Evolutionary conservation across 2,888 invertebrate species (phyloP), one percentile per base, ranked within the genome.

Genomic region (Lingula anatina): DNA sequence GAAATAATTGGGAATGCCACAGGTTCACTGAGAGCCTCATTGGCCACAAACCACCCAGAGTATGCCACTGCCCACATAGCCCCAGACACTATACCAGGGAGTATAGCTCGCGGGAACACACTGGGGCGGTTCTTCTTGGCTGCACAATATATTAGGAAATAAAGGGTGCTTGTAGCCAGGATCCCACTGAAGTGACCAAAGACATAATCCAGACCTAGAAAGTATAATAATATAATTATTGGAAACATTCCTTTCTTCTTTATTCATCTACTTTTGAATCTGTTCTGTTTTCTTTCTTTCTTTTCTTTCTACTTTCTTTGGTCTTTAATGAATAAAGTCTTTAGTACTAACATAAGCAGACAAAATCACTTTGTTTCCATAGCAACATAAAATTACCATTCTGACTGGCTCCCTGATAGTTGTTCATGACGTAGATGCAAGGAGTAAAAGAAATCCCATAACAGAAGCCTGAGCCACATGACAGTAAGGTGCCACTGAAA

Each of bases 371-470:
- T n/a, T n/a, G n/a, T n/a, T n/a, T n/a, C n/a, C n/a, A n/a, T n/a
- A n/a, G n/a, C n/a, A n/a, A n/a, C n/a, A n/a, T n/a, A n/a, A n/a
- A n/a, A n/a, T 53, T 51, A 71, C 73, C 70, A 59, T 72, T 66
- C 54, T 69, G 50, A 49, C 67, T 65, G 36, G 68, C 57, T 20
- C 49, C 41, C 5, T 49, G 44, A 38, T 59, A 51, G 37, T 74
- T 66, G 48, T 79, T 75, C 54, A 77, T 73, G 40, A 79, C 68
- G 60, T 79, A 76, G 36, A 76, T 75, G 23, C 79, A 75, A 5
- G 80, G 80, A 23, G 70, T 71, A 64, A 81, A 81, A 37, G 71
- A 74, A 40, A 78, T 59, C 24, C 80, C 81, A 62, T 77, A 80
- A 44, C 78, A 61, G 4, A 73, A 42, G 5, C 80, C 80, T 42